Base-by-base conservation (phyloP, 2,797 vertebrate species). In the Xenops minutus region DNA sequence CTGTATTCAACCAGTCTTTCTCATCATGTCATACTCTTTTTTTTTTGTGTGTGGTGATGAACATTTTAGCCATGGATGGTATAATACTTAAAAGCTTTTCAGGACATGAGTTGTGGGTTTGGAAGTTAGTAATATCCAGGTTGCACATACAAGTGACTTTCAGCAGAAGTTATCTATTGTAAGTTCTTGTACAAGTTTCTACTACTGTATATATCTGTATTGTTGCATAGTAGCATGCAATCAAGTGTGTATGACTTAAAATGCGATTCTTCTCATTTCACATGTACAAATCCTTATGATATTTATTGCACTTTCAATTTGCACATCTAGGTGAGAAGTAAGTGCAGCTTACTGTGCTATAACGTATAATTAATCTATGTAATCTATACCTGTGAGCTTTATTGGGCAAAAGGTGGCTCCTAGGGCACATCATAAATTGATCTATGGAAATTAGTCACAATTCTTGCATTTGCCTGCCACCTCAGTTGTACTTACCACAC, bases 21-120 rank as follows among this genome's bases (percentile, higher is more conserved):
- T 85, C 16, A 21, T 12, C 1, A 0, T 29, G 23, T 4, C 75
- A 5, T 29, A 29, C 11, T 73, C 1, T 6, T 36, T 39, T 41
- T 41, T 41, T 29, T 29, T 48, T 23, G 23, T 48, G 23, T 62
- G 27, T 62, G 41, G 14, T 56, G 44, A 14, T 44, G 19, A 52
- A 26, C 19, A 8, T 66, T 78, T 79, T 54, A 69, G 27, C n/a
- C 79, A 3, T 34, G 16, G 20, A 6, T 61, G 19, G 30, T 88
- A 56, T 54, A 55, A 7, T 6, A 58, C 13, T 16, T 76, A 5
- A 16, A 39, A 73, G n/a, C 41, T 80, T 76, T 44, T 64, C 14
- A 21, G 55, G 12, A 3, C 7, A 2, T 7, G 10, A 13, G 8
- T 39, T 74, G 19, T 64, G 81, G 8, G 4, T 80, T 44, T 85